These are phyloP conservation scores for Drosophila borborema DNA, from an alignment of 2,888 invertebrate species.

Conservation along the genomic window DNA sequence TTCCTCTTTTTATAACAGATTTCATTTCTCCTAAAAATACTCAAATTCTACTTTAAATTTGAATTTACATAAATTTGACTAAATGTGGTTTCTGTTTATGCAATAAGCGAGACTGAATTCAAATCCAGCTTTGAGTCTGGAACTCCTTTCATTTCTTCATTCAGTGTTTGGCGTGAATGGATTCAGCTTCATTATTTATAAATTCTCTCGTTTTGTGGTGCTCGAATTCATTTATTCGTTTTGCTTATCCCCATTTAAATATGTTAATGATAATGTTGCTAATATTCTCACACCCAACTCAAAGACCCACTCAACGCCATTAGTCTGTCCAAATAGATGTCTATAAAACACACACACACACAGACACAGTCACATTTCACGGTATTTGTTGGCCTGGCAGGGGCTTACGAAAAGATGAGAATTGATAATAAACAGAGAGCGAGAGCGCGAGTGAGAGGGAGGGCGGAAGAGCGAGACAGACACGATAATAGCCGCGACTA, in stretches of 20 bases:
- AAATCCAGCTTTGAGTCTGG: neutral
- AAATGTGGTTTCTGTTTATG: neutral
- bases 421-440: conserved; percentile 53
- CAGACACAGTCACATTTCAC: conserved; percentile 25
- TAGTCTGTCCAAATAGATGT: conserved; percentile 59
- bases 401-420: conserved; percentile 50
- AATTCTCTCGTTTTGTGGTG: conserved; percentile 9
- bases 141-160: conserved; percentile 26
- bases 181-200: conserved; percentile 5
- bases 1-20: neutral
- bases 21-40: neutral
- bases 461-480: conserved; percentile 38
- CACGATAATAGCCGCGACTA: conserved; percentile 76
- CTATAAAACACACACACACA: conserved; percentile 20
- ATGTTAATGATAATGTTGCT: conserved; percentile 78
- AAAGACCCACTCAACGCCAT: conserved; percentile 57
- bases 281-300: conserved; percentile 55
- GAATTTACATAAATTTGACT: neutral
- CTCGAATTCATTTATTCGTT: conserved; percentile 33
- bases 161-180: conserved; percentile 7
- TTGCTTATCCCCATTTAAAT: conserved; percentile 59
- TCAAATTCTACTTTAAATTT: neutral
- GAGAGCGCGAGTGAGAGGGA: neutral
- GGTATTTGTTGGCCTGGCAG: conserved; percentile 20
- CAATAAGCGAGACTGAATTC: neutral